Evolutionary conservation across 1,140 invertebrate genomes (phyloP).

Genomic region (Linepithema humile): DNA sequence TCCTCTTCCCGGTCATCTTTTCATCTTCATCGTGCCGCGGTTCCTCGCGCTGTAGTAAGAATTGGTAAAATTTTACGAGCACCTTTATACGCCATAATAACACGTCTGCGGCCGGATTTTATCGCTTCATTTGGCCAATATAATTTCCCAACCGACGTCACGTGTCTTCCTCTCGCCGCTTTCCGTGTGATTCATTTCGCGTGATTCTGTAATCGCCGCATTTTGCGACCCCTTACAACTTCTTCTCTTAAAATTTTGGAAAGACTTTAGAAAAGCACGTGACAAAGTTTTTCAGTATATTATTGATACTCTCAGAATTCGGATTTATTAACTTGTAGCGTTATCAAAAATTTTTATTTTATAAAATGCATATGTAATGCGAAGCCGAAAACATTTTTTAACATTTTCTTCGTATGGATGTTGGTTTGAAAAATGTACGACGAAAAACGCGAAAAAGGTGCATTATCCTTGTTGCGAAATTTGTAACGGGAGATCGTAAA

Average conservation of each 20-base stretch:
- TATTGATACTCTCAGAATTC: background rate
- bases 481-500: conserved; percentile 31
- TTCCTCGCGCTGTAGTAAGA: background rate
- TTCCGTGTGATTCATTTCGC: background rate
- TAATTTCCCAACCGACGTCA: conserved; percentile 38
- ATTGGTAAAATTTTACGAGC: conserved; percentile 64
- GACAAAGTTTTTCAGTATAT: too few relatives aligned
- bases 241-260: background rate
- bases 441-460: background rate
- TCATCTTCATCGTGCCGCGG: background rate
- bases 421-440: background rate
- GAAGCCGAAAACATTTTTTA: background rate
- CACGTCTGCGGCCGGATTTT: conserved; percentile 46
- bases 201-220: background rate
- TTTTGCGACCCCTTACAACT: background rate
- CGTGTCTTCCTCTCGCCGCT: background rate
- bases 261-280: background rate
- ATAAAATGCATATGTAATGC: background rate
- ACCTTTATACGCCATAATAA: conserved; percentile 64
- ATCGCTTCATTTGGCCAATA: conserved; percentile 64
- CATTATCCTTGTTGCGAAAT: conserved; percentile 46
- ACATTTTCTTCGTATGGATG: background rate
- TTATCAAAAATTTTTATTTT: background rate
- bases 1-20: background rate
- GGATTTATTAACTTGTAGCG: background rate